Evolutionary conservation across 2,113 vertebrate genomes (phyloP), one percentile per base, ranked within the genome.

Genomic region (Myotis brandtii): DNA sequence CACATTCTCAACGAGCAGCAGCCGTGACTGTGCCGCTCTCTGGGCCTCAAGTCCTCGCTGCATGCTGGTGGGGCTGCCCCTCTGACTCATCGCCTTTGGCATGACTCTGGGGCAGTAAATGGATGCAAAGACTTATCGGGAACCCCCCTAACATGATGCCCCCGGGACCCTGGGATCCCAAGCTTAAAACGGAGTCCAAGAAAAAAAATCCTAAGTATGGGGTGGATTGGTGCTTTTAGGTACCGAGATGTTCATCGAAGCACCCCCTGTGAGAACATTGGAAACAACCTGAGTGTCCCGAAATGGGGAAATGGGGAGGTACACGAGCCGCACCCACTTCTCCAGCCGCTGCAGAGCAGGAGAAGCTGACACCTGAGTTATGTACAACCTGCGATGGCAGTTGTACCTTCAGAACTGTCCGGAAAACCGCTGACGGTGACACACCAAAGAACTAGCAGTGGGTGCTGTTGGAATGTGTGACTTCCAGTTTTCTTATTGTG

Each of bases 391-490:
- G 25, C 20, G 20, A 5, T 32, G 87, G 34, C 37, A 37, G 56
- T 66, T 7, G 16, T 52, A 10, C 37, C 89, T 69, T 27, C 14
- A 6, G 9, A 32, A 32, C 3, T 9, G 3, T 3, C 0, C 30
- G 3, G 27, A 46, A 40, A 21, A 1, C 37, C 11, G 0, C 10
- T 0, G 43, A 37, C 34, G 69, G 69, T 8, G 69, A 59, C 62
- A 17, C 4, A 13, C 52, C 4, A 0, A 48, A 16, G 34, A 6
- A 9, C 13, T 6, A 9, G 27, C 11, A 0, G 12, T 8, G 37
- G 16, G 32, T 21, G 64, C 17, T 48, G n/a, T 13, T 14, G 64
- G 75, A 11, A 27, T 23, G 37, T 0, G 2, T 9, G 75, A 8
- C 72, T 86, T 21, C 32, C 27, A 10, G 12, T 30, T 48, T 76